Conservation (phyloP, 2,113 vertebrate species). For the Onychorhynchus coronatus region DNA sequence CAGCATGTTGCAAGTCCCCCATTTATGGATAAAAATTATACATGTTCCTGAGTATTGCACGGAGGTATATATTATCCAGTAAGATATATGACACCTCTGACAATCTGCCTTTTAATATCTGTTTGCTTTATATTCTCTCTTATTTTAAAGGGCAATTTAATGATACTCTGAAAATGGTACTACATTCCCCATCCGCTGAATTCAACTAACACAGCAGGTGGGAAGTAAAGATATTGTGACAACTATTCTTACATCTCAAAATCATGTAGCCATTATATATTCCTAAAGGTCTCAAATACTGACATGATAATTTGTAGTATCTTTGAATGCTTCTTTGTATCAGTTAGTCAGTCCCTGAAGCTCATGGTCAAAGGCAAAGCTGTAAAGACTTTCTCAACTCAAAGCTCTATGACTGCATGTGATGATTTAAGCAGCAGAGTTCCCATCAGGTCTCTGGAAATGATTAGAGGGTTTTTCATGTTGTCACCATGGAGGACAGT, state of each 20-base stretch:
- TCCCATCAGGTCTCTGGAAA: neutral
- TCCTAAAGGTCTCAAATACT: neutral
- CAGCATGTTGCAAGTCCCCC: neutral
- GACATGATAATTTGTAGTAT: neutral
- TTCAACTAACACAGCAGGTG: conserved; percentile 23
- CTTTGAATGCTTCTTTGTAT: neutral
- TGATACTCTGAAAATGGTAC: neutral
- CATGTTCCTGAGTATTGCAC: neutral
- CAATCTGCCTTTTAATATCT: neutral
- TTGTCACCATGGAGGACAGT: neutral
- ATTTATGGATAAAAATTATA: neutral
- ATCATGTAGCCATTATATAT: neutral
- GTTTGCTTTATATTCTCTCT: neutral
- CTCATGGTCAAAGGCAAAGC: neutral
- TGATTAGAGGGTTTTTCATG: neutral
- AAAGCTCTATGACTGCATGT: neutral
- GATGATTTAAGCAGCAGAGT: neutral
- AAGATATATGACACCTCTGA: neutral
- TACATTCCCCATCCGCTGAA: neutral
- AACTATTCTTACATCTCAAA: conserved; percentile 9
- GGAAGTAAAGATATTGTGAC: neutral
- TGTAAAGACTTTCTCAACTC: neutral
- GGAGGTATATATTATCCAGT: neutral
- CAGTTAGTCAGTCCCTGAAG: neutral
- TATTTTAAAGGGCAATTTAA: neutral